A percentile compares a stretch with the other conserved stretches of the same genome.
These are phyloP conservation scores for Drosophila fuyamai DNA, from an alignment of 1,140 invertebrate genomes.

Conservation along the genomic window DNA sequence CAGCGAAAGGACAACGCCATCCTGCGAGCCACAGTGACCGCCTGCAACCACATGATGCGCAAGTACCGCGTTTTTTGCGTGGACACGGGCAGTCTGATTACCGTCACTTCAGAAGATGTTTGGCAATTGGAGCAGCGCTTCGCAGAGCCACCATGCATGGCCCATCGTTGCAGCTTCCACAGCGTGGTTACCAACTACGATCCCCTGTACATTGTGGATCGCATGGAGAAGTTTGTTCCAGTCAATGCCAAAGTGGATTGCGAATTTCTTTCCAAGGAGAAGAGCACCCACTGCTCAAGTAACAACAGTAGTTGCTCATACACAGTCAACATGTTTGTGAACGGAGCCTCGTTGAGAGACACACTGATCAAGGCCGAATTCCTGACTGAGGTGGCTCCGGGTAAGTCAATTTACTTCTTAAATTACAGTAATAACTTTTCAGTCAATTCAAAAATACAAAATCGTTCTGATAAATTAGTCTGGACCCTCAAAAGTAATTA, in stretches of 20 bases:
- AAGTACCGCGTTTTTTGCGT: constrained; percentile 89
- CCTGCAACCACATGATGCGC: constrained; percentile 85
- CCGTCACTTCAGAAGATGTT: constrained; percentile 87
- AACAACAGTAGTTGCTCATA: constrained; percentile 25
- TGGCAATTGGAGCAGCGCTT: constrained; percentile 89
- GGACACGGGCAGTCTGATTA: constrained; percentile 90
- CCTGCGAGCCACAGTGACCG: constrained; percentile 88
- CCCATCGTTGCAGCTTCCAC: constrained; percentile 88
- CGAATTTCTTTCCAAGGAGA: constrained; percentile 62
- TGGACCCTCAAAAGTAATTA: too few species aligned
- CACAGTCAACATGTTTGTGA: constrained; percentile 70
- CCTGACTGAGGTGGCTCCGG: constrained; percentile 60
- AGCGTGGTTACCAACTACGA: constrained; percentile 86
- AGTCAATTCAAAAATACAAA: too few species aligned
- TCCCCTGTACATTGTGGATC: constrained; percentile 86
- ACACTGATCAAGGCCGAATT: constrained; percentile 62
- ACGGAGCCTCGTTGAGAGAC: constrained; percentile 63
- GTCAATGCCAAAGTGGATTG: constrained; percentile 67
- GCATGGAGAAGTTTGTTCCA: constrained; percentile 85
- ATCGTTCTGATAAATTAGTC: too few species aligned
- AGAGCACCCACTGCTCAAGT: constrained; percentile 7
- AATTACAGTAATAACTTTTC: too few species aligned
- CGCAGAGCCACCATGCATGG: constrained; percentile 89
- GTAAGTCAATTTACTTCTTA: constrained; percentile 24
- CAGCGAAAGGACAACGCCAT: constrained; percentile 89